A percentile compares a stretch with the other conserved stretches of the same genome.
These are phyloP conservation scores for Staurois parvus DNA, from an alignment of 2,797 vertebrate species.

Conservation along the genomic window DNA sequence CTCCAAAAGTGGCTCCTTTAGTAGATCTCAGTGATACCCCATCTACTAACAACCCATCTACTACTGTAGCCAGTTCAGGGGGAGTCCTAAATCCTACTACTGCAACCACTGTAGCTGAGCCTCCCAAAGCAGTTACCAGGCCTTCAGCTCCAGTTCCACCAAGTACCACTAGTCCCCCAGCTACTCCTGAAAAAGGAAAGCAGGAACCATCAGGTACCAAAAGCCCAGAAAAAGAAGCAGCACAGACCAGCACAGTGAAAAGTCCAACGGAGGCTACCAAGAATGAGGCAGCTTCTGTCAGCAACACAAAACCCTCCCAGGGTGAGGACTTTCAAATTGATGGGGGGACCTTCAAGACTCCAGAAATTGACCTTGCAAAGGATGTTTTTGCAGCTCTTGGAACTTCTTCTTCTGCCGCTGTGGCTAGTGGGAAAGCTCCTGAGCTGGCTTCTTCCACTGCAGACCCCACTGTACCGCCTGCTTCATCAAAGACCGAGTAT, in stretches of 20 bases:
- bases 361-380: conserved; percentile 90
- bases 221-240: conserved; percentile 77
- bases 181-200: conserved; percentile 73
- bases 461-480: conserved; percentile 80
- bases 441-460: conserved; percentile 80
- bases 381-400: conserved; percentile 93
- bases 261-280: conserved; percentile 76
- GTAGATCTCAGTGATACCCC: conserved; percentile 92
- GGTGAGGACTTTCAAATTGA: conserved; percentile 92
- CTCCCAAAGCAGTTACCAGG: conserved; percentile 72
- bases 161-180: conserved; percentile 67
- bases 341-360: conserved; percentile 89
- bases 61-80: conserved; percentile 74
- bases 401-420: conserved; percentile 75
- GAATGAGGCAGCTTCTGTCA: conserved; percentile 80
- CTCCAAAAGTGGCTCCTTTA: conserved; percentile 85
- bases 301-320: conserved; percentile 80
- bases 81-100: conserved; percentile 73
- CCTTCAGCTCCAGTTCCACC: conserved; percentile 67
- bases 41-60: conserved; percentile 68
- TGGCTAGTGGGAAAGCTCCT: conserved; percentile 76
- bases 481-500: conserved; percentile 95
- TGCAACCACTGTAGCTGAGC: conserved; percentile 64
- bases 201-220: conserved; percentile 76
- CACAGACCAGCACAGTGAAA: conserved; percentile 74